Evolutionary conservation across 2,888 invertebrate species (phyloP).

Genomic region (Hedya salicella): DNA sequence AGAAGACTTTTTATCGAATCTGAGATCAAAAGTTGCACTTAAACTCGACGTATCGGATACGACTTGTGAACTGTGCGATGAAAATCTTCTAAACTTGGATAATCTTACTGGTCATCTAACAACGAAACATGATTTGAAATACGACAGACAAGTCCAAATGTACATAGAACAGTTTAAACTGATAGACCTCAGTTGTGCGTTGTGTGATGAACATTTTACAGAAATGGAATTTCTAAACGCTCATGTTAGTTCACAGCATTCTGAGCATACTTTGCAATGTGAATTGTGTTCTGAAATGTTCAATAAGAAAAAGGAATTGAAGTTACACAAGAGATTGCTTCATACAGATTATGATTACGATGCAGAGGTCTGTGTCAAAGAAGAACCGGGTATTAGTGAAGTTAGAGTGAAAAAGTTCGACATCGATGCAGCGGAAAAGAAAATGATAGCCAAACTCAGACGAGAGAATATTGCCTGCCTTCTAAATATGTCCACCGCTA

Average conservation of each 20-base stretch:
- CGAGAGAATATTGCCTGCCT: slow-evolving; percentile 44
- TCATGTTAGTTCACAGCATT: slow-evolving; percentile 36
- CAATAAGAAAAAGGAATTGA: slow-evolving; percentile 39
- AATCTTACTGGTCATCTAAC: slow-evolving; percentile 35
- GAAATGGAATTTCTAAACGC: slow-evolving; percentile 30
- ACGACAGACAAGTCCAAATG: slow-evolving; percentile 20
- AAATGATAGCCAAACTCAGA: slow-evolving; percentile 35
- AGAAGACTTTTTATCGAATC: slow-evolving; percentile 12
- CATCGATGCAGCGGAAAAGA: slow-evolving; percentile 22
- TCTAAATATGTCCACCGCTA: slow-evolving; percentile 45
- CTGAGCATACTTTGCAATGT: slow-evolving; percentile 28
- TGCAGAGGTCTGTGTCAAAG: slow-evolving; percentile 13
- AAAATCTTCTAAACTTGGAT: slow-evolving; percentile 24
- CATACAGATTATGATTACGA: slow-evolving; percentile 22
- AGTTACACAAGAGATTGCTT: slow-evolving; percentile 36
- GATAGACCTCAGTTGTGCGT: slow-evolving; percentile 36
- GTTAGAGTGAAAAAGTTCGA: slow-evolving; percentile 11
- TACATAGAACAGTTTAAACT: slow-evolving; percentile 39
- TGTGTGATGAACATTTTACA: slow-evolving; percentile 36
- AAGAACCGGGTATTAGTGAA: slow-evolving; percentile 18
- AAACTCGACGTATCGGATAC: slow-evolving; percentile 44
- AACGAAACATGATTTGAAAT: slow-evolving; percentile 35
- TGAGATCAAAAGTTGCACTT: slow-evolving; percentile 10
- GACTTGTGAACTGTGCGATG: slow-evolving; percentile 40
- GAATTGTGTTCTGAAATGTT: slow-evolving; percentile 43